Evolutionary conservation across 2,113 vertebrate species (phyloP), one percentile per base, ranked within the genome.

Genomic region (Phrynosoma platyrhinos): DNA sequence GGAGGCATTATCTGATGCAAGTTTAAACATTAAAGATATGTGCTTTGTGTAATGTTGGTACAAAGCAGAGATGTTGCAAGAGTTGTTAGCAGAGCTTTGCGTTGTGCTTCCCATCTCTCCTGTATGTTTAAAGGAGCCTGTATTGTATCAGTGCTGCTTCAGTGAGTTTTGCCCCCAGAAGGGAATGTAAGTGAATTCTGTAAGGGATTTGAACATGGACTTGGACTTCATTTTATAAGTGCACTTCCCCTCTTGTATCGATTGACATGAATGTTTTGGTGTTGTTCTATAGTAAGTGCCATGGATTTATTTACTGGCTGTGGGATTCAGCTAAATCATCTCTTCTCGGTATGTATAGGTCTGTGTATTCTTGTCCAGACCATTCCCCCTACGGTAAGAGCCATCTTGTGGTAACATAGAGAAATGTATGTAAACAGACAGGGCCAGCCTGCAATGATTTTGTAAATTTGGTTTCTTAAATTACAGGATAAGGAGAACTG

Each of bases 11-110:
- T 89, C 90, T 88, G 1, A 79, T 90, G 88, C 77, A 88, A 95
- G 90, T 94, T 94, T 86, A 92, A 96, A 93, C 91, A 92, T 91
- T 93, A 93, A 93, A 92, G 86, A 82, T 42, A 79, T 77, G 86
- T 90, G 52, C 82, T 92, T 79, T 4, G 0, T 88, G 87, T 90
- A 94, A 90, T 94, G 82, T 92, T n/a, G 0, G 88, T 91, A 91
- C 94, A 91, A 92, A 89, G 86, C 88, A 81, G 87, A 52, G 83
- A 90, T 92, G 90, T 92, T 95, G 91, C 84, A 80, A 88, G 90
- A 92, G 86, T 91, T 89, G 88, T 94, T 91, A 92, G 93, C 40
- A 80, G 78, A 62, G 90, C 82, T 92, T 88, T 88, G 83, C 81
- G 86, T 90, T 0, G 4, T 52, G 90, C 80, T 89, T 92, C 93